Evolutionary conservation across 2,113 vertebrate genomes (phyloP).

Genomic region (Meriones unguiculatus): DNA sequence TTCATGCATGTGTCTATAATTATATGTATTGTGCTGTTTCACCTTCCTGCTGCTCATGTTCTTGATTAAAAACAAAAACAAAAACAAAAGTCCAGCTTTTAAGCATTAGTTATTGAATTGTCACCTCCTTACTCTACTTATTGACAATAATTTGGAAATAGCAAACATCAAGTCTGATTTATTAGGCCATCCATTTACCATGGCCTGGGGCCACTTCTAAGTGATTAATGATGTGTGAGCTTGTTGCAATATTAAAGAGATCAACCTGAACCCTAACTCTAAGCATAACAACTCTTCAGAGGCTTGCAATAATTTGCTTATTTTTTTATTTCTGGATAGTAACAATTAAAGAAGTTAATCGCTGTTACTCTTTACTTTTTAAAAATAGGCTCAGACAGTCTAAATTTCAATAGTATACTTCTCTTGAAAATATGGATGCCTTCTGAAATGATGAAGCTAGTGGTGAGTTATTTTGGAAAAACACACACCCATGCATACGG

Average conservation of each 20-base stretch:
- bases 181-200: constrained; percentile 75
- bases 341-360: constrained; percentile 49
- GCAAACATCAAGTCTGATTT: constrained; percentile 73
- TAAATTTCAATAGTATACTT: constrained; percentile 20
- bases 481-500: not conserved
- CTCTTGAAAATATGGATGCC: not conserved
- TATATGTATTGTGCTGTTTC: not conserved
- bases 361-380: not conserved
- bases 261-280: constrained; percentile 72
- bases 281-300: constrained; percentile 57
- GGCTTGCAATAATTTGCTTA: constrained; percentile 47
- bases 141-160: constrained; percentile 78
- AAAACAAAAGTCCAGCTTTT: constrained; percentile 53
- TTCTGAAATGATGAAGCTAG: constrained; percentile 42
- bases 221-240: constrained; percentile 77
- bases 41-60: constrained; percentile 50
- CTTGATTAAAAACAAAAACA: constrained; percentile 66
- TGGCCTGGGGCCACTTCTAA: constrained; percentile 70
- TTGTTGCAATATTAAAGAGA: constrained; percentile 78
- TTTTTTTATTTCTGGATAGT: constrained; percentile 46
- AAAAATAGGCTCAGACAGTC: constrained; percentile 22
- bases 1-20: constrained; percentile 62
- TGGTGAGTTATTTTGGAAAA: not conserved
- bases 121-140: constrained; percentile 73
- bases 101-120: constrained; percentile 74